Percentiles rank a stretch among this genome's conserved stretches.
Conservation (phyloP, 1,140 invertebrate genomes). For the Apis dorsata region DNA sequence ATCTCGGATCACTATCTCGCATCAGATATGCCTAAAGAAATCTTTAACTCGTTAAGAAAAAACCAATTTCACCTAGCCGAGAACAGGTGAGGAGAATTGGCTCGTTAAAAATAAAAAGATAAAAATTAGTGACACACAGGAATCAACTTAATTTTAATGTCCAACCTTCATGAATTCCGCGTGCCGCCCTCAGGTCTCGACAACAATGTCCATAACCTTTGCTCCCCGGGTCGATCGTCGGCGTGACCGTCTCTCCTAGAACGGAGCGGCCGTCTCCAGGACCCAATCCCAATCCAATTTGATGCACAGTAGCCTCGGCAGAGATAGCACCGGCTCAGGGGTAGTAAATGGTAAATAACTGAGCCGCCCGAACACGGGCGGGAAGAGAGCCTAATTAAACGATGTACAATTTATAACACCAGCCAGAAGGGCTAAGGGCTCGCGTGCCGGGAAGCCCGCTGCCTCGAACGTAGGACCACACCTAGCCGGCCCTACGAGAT, state of each 20-base stretch:
- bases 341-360: conserved; percentile 77
- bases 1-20: no score
- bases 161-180: background rate
- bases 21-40: no score
- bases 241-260: conserved; percentile 20
- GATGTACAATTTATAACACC: conserved; percentile 81
- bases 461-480: conserved; percentile 77
- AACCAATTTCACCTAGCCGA: no score
- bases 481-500: conserved; percentile 73
- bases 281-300: conserved; percentile 75
- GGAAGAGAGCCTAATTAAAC: conserved; percentile 79
- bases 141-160: background rate
- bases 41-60: no score
- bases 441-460: conserved; percentile 79
- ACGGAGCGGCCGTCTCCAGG: conserved; percentile 7
- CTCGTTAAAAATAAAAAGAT: no score
- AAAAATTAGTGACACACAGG: no score
- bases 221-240: background rate
- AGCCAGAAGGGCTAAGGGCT: conserved; percentile 79
- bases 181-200: background rate
- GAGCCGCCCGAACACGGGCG: conserved; percentile 66
- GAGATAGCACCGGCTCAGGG: conserved; percentile 62
- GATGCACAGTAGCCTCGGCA: conserved; percentile 73
- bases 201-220: conserved; percentile 13
- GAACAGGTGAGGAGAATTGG: no score